These are phyloP conservation scores for Brachionus manjavacas DNA, from an alignment of 1,140 invertebrate genomes.

Conservation along the genomic window DNA sequence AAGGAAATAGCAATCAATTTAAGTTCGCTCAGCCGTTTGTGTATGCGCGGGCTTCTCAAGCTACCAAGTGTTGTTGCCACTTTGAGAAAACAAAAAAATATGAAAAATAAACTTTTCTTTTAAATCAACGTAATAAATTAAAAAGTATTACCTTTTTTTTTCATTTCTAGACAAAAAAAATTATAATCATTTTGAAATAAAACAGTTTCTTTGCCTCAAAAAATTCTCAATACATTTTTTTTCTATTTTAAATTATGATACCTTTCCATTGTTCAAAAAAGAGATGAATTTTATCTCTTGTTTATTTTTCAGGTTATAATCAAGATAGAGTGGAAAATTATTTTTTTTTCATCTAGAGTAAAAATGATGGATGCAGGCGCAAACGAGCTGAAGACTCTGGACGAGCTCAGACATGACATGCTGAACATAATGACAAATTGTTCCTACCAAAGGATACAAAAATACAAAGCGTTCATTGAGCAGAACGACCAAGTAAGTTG, in stretches of 20 bases:
- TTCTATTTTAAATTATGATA: background rate
- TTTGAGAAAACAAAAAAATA: background rate
- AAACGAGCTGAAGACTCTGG: background rate
- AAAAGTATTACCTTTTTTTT: background rate
- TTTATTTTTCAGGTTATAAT: background rate
- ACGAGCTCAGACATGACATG: background rate
- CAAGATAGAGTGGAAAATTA: background rate
- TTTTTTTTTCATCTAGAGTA: background rate
- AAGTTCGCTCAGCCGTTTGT: background rate
- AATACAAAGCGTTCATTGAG: background rate
- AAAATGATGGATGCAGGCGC: background rate
- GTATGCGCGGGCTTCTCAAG: background rate
- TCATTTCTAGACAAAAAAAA: background rate
- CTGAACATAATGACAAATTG: background rate
- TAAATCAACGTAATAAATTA: background rate
- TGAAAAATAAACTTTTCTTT: background rate
- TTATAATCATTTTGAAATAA: slow-evolving; percentile 2
- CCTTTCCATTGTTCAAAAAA: background rate
- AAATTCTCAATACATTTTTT: background rate
- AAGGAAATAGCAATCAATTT: background rate
- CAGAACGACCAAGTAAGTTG: slow-evolving; percentile 3
- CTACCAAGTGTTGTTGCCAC: background rate
- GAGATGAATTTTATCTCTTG: background rate
- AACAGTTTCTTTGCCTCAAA: background rate
- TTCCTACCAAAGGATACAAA: background rate